A percentile compares a stretch with the other conserved stretches of the same genome.
These are phyloP conservation scores for Atta texana DNA, from an alignment of 1,140 invertebrate species.

Conservation along the genomic window DNA sequence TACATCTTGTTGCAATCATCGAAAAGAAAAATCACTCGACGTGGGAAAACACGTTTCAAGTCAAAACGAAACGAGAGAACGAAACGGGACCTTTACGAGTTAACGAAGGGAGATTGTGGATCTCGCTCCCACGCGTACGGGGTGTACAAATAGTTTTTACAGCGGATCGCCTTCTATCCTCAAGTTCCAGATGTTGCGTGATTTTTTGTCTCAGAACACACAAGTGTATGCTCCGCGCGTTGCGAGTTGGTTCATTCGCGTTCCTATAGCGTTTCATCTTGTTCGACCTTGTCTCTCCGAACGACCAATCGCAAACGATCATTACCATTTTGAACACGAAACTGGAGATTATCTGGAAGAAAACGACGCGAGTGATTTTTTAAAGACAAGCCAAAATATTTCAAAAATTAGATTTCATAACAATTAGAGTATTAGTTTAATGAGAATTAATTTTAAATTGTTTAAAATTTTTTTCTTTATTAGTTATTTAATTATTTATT, in stretches of 20 bases:
- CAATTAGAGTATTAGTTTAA: neutral
- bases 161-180: conserved; percentile 8
- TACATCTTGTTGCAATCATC: neutral
- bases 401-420: neutral
- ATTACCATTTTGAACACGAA: neutral
- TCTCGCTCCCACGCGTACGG: conserved; percentile 66
- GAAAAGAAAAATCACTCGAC: conserved; percentile 2
- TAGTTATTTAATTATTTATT: neutral
- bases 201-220: conserved; percentile 56
- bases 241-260: conserved; percentile 32
- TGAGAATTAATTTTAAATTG: neutral
- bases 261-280: neutral
- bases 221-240: conserved; percentile 64
- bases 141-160: conserved; percentile 71
- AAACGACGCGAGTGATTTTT: neutral
- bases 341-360: neutral
- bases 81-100: neutral
- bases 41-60: conserved; percentile 33
- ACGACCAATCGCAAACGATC: neutral
- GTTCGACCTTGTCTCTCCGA: neutral
- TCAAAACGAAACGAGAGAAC: neutral
- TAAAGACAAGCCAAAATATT: neutral
- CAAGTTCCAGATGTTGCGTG: conserved; percentile 69
- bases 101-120: conserved; percentile 12
- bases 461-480: neutral